Evolutionary conservation across 2,113 vertebrate species (phyloP), one percentile per base, ranked within the genome.

Genomic region (Rhea americana): DNA sequence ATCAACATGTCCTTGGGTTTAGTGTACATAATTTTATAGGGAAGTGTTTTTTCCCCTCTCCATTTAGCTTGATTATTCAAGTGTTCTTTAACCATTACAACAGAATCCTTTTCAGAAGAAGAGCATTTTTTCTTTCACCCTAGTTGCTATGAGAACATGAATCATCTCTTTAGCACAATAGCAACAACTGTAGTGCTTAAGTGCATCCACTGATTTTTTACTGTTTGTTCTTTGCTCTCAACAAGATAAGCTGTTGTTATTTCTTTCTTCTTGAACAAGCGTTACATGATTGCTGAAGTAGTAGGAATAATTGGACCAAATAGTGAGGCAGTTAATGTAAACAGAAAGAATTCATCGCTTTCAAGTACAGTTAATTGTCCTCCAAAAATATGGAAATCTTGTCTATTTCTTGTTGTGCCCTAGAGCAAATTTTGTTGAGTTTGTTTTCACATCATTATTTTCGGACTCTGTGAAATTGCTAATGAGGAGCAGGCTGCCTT

Each of bases 221-320:
- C 97, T 98, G 97, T 98, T 98, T 98, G 97, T 98, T 98, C 97
- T 97, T 94, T 96, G 97, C 97, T 97, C 97, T 97, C 97, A 90
- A 97, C 97, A 97, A 98, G 98, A 98, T 97, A 97, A 98, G 97
- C 97, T 97, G 97, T 98, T 98, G 97, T 97, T 98, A 98, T 98
- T 98, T 97, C 98, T 98, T 98, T 98, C 97, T 98, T 98, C 97
- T 97, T 91, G 96, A 98, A 98, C 98, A 98, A 98, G 98, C 93
- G 58, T 94, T 96, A 97, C 97, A 97, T 98, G 98, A 98, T 98
- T 98, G 97, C 98, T 97, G 97, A 97, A 98, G 97, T 96, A 96
- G 94, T 95, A 90, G 94, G 97, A 98, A 98, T 98, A 98, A 98
- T 98, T 98, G 97, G 97, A 97, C 97, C 97, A 97, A 98, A 97